Base-by-base conservation (phyloP, 2,888 invertebrate species). In the Nymphalis polychloros region DNA sequence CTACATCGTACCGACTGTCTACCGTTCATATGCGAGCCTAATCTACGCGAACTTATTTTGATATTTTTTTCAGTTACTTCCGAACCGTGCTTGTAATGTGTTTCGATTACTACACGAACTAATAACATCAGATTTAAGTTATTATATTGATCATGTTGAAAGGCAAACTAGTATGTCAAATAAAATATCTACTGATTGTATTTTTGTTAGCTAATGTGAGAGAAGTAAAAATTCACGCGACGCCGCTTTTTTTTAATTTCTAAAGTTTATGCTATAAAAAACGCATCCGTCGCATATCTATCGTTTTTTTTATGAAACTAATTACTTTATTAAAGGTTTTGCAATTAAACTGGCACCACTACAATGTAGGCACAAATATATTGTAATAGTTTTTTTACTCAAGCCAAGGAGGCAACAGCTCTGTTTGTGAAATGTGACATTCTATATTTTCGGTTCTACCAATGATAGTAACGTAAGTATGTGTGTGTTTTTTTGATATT, bases 221-320 rank as follows among this genome's bases (percentile, higher is more conserved):
- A 19, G n/a, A 2, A 57, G 8, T 41, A 19, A 19, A 41, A 68
- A 82, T 85, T 85, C 81, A 87, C 90, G 88, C 88, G 90, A 91
- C 91, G 91, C 91, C 91, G 92, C 91, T 90, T 87, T 52, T 52
- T 59, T 69, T 64, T 17, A 52, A 50, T 23, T 17, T 17, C 1
- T 19, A 61, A 63, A 61, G 31, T 65, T 61, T 3, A 69, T 50
- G 60, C 61, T 66, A 59, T 72, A 72, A 75, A 75, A 77, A 31
- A 90, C 92, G 91, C 90, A 88, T 90, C 92, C 92, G 92, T 92
- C 92, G 92, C 92, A 89, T 85, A 79, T 70, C 59, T 49, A 55
- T 64, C 19, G 48, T 61, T 49, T 61, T 55, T n/a, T 59, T 62
- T 53, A 41, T 41, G n/a, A 62, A 46, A 59, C 31, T 59, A 48